Evolutionary conservation across 2,797 vertebrate genomes (phyloP).

Genomic region (Pipistrellus pipistrellus): DNA sequence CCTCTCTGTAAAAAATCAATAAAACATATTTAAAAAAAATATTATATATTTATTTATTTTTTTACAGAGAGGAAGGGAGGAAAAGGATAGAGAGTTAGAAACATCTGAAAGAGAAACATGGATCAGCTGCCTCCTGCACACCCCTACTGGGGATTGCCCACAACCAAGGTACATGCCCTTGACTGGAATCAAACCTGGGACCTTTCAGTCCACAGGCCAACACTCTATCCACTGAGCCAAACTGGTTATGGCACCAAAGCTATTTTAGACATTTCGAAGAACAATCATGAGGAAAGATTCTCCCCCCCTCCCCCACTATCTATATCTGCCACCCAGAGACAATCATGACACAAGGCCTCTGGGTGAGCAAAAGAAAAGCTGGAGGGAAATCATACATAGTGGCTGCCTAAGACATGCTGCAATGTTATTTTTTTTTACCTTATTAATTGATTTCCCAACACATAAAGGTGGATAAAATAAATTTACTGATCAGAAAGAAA

Average conservation of each 20-base stretch:
- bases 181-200: too few relatives aligned
- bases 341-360: neutral
- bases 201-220: too few relatives aligned
- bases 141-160: too few relatives aligned
- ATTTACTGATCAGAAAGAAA: slow-evolving; percentile 36
- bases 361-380: neutral
- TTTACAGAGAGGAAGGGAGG: too few relatives aligned
- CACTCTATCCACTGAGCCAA: too few relatives aligned
- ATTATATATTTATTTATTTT: too few relatives aligned
- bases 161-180: too few relatives aligned
- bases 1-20: too few relatives aligned
- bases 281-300: neutral
- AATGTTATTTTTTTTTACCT: neutral
- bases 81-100: too few relatives aligned
- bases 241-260: neutral
- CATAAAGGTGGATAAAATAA: neutral
- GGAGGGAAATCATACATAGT: neutral
- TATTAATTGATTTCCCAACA: neutral
- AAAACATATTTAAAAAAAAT: too few relatives aligned
- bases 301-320: neutral
- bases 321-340: neutral
- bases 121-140: too few relatives aligned
- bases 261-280: neutral
- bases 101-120: too few relatives aligned
- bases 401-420: neutral